Evolutionary conservation across 2,797 vertebrate species (phyloP).

Genomic region (Scleropages formosus): DNA sequence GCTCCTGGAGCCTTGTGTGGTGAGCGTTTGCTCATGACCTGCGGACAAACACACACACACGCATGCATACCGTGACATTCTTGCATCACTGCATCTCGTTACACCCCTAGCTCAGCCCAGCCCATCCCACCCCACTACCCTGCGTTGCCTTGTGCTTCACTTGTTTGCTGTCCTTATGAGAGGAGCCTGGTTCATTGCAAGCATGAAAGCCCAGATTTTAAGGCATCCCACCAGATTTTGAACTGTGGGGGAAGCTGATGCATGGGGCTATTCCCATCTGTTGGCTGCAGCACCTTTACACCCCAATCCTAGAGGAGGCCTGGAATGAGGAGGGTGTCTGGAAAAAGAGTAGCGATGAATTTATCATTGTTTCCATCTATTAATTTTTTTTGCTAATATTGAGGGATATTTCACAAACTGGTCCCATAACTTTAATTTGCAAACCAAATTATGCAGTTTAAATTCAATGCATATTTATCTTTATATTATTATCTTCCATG

Average conservation of each 20-base stretch:
- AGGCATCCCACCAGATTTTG: background rate
- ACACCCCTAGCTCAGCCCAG: background rate
- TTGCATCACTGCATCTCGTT: slow-evolving; percentile 25
- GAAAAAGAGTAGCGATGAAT: background rate
- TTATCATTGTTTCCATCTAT: background rate
- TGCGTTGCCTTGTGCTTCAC: background rate
- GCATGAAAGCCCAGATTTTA: background rate
- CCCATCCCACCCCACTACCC: no score
- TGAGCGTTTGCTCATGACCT: slow-evolving; percentile 6
- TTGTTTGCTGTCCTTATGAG: background rate
- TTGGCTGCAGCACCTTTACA: background rate
- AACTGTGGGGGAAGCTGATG: background rate
- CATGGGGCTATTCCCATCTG: background rate
- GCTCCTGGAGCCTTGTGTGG: slow-evolving; percentile 30
- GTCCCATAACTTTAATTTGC: no score
- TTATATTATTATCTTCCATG: no score
- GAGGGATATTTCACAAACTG: no score
- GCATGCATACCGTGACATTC: slow-evolving; percentile 24
- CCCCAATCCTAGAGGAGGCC: background rate
- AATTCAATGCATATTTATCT: no score
- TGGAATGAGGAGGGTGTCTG: no score
- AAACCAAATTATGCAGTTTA: no score
- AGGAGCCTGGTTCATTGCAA: background rate
- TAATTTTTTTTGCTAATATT: no score
- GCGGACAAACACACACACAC: slow-evolving; percentile 24